Conservation (phyloP, 2,113 vertebrate species). For the Mandrillus leucophaeus region DNA sequence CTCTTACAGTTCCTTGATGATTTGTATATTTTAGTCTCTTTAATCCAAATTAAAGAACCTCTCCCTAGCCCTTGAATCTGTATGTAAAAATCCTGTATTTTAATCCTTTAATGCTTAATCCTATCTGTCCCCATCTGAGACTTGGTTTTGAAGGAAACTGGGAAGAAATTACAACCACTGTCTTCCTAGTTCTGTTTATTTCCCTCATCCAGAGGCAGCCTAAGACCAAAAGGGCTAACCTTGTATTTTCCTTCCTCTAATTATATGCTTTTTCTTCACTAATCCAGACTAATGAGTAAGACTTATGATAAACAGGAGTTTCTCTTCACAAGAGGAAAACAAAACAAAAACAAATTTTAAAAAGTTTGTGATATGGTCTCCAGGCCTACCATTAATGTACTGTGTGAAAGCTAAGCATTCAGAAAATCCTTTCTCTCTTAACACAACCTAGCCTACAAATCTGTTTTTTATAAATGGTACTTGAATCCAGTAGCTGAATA, state of each 20-base stretch:
- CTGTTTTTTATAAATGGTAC: neutral
- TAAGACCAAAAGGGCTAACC: neutral
- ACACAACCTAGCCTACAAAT: neutral
- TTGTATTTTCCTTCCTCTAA: slow-evolving; percentile 1
- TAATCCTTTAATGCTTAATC: neutral
- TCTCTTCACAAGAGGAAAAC: neutral
- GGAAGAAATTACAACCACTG: neutral
- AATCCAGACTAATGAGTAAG: neutral
- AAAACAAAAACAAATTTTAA: neutral
- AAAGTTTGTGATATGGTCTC: neutral
- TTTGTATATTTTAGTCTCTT: neutral
- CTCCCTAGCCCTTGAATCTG: neutral
- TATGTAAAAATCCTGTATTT: neutral
- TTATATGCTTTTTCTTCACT: neutral
- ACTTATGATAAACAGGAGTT: neutral
- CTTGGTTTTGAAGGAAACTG: neutral
- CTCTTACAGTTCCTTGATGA: neutral
- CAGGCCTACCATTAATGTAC: neutral
- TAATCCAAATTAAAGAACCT: neutral
- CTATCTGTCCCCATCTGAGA: neutral
- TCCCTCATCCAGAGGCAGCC: neutral
- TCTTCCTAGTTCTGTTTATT: neutral
- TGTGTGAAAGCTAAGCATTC: neutral
- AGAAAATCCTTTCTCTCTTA: neutral
- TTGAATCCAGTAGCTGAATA: neutral